These are phyloP conservation scores for Thamnaconus septentrionalis DNA, from an alignment of 2,113 vertebrate species.

Conservation along the genomic window DNA sequence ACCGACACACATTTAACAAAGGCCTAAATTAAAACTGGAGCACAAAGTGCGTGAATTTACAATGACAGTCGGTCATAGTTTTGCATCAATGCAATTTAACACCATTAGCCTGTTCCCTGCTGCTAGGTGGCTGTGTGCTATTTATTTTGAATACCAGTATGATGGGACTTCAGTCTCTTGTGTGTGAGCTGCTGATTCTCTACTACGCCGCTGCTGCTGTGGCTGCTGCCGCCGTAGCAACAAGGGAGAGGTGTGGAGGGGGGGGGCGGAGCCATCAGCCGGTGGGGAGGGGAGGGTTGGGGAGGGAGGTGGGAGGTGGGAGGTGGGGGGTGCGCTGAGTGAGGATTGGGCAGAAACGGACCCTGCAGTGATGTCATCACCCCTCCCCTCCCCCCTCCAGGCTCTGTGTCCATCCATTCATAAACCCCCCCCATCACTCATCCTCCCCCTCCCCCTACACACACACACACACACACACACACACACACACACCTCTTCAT, in stretches of 20 bases:
- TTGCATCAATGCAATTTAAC: too few species aligned
- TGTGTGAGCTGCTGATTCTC: background rate
- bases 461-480: too few species aligned
- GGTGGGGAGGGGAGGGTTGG: background rate
- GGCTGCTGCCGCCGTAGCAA: slow-evolving; percentile 71
- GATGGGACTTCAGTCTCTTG: too few species aligned
- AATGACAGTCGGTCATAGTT: too few species aligned
- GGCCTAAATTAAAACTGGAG: too few species aligned
- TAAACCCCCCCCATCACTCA: background rate
- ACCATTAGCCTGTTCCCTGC: too few species aligned
- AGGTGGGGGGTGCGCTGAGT: slow-evolving; percentile 45
- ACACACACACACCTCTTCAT: slow-evolving; percentile 28
- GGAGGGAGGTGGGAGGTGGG: slow-evolving; percentile 33
- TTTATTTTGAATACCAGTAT: too few species aligned
- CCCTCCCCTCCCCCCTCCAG: slow-evolving; percentile 15
- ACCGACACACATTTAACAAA: too few species aligned
- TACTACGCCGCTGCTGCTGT: slow-evolving; percentile 49
- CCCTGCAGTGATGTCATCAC: slow-evolving; percentile 57
- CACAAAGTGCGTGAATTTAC: too few species aligned
- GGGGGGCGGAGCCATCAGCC: slow-evolving; percentile 48
- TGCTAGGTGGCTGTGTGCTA: too few species aligned
- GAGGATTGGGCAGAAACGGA: slow-evolving; percentile 49
- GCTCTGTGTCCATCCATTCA: slow-evolving; percentile 48
- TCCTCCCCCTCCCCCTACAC: too few species aligned
- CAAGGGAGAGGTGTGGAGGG: slow-evolving; percentile 63